Evolutionary conservation across 2,888 invertebrate genomes (phyloP).

Genomic region (Tuberolachnus salignus): DNA sequence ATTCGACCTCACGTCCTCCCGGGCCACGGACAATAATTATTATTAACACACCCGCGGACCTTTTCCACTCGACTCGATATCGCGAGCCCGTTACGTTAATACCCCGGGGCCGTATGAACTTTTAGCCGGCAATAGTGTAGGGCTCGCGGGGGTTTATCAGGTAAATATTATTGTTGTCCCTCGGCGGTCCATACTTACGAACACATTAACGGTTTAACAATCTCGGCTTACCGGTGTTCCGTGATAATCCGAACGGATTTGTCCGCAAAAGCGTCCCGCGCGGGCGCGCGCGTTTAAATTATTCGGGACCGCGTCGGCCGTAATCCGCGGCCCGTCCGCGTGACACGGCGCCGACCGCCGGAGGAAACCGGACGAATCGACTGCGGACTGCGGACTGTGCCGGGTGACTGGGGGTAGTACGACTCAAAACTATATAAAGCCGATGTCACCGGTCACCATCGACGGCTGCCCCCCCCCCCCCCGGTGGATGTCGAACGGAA

Average conservation of each 20-base stretch:
- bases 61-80: neutral
- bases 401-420: too few relatives aligned
- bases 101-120: slow-evolving; percentile 19
- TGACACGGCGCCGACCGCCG: too few relatives aligned
- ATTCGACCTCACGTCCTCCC: neutral
- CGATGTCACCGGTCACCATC: too few relatives aligned
- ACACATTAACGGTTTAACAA: slow-evolving; percentile 11
- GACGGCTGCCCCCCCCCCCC: too few relatives aligned
- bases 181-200: slow-evolving; percentile 4
- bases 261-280: neutral
- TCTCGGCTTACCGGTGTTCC: slow-evolving; percentile 22
- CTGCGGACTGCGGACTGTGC: too few relatives aligned
- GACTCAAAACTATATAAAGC: too few relatives aligned
- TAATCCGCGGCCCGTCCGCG: too few relatives aligned
- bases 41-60: neutral
- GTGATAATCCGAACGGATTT: slow-evolving; percentile 19
- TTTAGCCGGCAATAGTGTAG: neutral
- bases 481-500: too few relatives aligned
- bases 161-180: slow-evolving; percentile 39
- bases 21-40: too few relatives aligned
- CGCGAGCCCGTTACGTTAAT: slow-evolving; percentile 23
- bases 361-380: too few relatives aligned
- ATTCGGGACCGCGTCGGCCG: neutral
- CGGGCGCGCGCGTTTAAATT: neutral
- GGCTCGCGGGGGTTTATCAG: slow-evolving; percentile 22